Evolutionary conservation across 2,888 invertebrate species (phyloP).

Genomic region (Tachystola acroxantha): DNA sequence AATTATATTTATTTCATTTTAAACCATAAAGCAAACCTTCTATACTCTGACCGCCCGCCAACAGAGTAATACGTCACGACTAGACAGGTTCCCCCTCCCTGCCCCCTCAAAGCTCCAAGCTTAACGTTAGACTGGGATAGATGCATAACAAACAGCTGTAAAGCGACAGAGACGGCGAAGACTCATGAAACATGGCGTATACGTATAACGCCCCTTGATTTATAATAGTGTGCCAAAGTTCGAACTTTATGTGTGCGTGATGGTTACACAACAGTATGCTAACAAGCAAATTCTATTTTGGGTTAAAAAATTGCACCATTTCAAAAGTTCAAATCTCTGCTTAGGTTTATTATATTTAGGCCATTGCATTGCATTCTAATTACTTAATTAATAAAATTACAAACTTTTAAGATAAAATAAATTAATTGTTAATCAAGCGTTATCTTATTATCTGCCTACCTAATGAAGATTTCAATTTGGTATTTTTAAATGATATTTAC

Average conservation of each 20-base stretch:
- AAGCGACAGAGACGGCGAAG: conserved; percentile 60
- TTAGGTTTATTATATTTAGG: too few species aligned
- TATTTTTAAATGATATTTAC: too few species aligned
- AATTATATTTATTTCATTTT: too few species aligned
- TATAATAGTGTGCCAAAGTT: conserved; percentile 76
- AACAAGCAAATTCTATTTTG: conserved; percentile 6
- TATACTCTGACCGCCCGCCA: conserved; percentile 60
- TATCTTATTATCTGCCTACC: too few species aligned
- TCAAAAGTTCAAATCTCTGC: too few species aligned
- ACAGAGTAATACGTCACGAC: conserved; percentile 74
- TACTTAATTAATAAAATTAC: too few species aligned
- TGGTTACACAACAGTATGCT: conserved; percentile 22
- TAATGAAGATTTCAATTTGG: too few species aligned
- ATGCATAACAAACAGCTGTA: conserved; percentile 40
- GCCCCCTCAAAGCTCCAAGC: conserved; percentile 52
- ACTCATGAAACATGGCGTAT: conserved; percentile 78
- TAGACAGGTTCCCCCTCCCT: conserved; percentile 69
- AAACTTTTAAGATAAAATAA: too few species aligned
- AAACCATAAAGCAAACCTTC: conserved; percentile 38
- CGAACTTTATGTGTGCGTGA: conserved; percentile 70
- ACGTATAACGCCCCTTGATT: conserved; percentile 79
- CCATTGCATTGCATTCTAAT: too few species aligned
- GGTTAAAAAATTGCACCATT: conserved; percentile 1
- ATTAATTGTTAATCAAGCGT: too few species aligned
- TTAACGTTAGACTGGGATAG: conserved; percentile 58